These are phyloP conservation scores for Melanchra persicariae DNA, from an alignment of 2,888 invertebrate genomes.

Conservation along the genomic window DNA sequence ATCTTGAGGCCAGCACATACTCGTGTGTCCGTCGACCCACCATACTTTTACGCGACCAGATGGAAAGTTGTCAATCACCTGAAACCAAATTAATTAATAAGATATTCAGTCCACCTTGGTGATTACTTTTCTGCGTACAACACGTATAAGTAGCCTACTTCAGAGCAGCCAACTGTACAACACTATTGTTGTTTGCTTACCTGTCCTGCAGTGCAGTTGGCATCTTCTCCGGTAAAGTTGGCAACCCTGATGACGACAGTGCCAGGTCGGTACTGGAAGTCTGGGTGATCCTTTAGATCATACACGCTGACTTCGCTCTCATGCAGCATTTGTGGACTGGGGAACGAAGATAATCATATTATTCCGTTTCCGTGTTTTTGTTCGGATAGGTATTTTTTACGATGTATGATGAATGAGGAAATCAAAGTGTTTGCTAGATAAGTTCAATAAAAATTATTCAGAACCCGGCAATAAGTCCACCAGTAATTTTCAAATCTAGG, in stretches of 20 bases:
- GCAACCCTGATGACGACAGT: constrained; percentile 97
- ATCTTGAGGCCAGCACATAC: constrained; percentile 98
- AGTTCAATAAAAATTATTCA: no score
- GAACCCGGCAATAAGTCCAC: no score
- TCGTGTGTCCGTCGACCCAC: constrained; percentile 97
- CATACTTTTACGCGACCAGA: constrained; percentile 97
- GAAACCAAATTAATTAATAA: constrained; percentile 23
- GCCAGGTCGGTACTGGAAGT: constrained; percentile 98
- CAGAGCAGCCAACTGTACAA: no score
- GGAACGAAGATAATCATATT: constrained; percentile 13
- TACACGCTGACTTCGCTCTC: constrained; percentile 98
- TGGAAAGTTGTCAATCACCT: constrained; percentile 96
- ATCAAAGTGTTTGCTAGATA: no score
- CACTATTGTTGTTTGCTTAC: no score
- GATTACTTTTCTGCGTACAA: no score
- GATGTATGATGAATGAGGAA: no score
- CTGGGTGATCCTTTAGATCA: constrained; percentile 98
- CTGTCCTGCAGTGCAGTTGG: constrained; percentile 95
- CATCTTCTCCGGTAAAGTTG: constrained; percentile 94
- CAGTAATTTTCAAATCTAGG: no score
- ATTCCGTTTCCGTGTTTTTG: no score
- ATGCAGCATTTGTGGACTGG: constrained; percentile 93
- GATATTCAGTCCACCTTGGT: no score
- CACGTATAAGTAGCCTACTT: no score
- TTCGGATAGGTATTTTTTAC: no score